Evolutionary conservation across 2,888 invertebrate genomes (phyloP), one percentile per base, ranked within the genome.

Genomic region (Drosophila austrosaltans): DNA sequence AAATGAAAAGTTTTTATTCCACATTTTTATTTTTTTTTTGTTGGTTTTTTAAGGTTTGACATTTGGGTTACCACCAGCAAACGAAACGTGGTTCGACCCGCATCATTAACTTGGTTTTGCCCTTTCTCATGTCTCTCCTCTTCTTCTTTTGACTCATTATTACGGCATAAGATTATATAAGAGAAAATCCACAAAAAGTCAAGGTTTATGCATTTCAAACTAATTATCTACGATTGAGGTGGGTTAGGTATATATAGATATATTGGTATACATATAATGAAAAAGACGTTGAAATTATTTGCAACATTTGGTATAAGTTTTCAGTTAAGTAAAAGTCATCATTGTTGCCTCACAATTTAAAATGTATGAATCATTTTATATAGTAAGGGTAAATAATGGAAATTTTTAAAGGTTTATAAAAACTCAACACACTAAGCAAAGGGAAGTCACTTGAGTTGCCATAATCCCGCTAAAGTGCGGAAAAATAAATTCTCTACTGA

Each of bases 31-130:
- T 30, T 30, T 54, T 20, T n/a, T 25, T 65, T 36, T 8, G 7
- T 48, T 48, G 10, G 20, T 48, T 71, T 74, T 58, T 65, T 61
- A 72, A 69, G 69, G 77, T 81, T 88, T 83, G 88, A 86, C 88
- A 86, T 82, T 86, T 86, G 86, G 87, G 48, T 25, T 48, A 48
- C 48, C 48, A 48, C 48, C 48, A 48, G 73, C 62, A 76, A 75
- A 78, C 69, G 61, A 78, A 75, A 78, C 71, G 61, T 65, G 61
- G 60, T 70, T 70, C 68, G 83, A 78, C 88, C 86, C 88, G 88
- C 86, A 83, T 87, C 83, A 83, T 83, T 83, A 83, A 88, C 81
- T 83, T 83, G 80, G 73, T 74, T 59, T 56, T 25, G 48, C 5
- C 48, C 25, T 57, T 57, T 59, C 69, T 61, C 62, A 69, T 76